Evolutionary conservation across 2,888 invertebrate species (phyloP).

Genomic region (Torymus auratus): DNA sequence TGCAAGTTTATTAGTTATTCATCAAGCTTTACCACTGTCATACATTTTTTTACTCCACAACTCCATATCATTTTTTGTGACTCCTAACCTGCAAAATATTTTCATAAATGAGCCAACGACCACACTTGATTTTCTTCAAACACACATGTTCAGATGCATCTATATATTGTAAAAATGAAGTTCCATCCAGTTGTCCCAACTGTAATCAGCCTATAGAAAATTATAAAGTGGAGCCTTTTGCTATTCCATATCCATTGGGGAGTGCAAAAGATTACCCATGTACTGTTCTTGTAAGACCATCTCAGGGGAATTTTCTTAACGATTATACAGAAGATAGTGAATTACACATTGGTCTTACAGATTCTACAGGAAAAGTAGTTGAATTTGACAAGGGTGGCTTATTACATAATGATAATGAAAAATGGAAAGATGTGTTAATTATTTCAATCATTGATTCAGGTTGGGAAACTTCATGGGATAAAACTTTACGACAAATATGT

Average conservation of each 20-base stretch:
- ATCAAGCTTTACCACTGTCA: no score
- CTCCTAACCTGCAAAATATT: no score
- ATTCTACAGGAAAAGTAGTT: constrained; percentile 87
- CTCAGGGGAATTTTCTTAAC: constrained; percentile 90
- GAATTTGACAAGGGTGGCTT: constrained; percentile 92
- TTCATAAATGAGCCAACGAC: no score
- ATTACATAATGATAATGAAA: constrained; percentile 65
- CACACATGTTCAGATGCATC: constrained; percentile 86
- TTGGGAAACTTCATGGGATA: constrained; percentile 72
- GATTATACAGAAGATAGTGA: constrained; percentile 90
- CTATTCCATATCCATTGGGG: constrained; percentile 91
- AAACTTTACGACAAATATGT: constrained; percentile 74
- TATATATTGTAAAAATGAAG: constrained; percentile 86
- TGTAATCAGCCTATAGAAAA: constrained; percentile 76
- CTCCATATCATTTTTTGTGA: no score
- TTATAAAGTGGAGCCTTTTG: constrained; percentile 68
- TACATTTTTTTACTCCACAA: no score
- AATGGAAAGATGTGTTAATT: constrained; percentile 69
- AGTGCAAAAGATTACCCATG: constrained; percentile 89
- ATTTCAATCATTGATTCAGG: constrained; percentile 67
- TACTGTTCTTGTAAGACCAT: constrained; percentile 91
- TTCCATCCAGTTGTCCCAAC: constrained; percentile 88
- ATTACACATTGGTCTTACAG: constrained; percentile 93
- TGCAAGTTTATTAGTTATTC: no score
- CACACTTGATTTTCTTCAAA: constrained; percentile 88